phyloP scores from a whole-genome alignment of 2,888 invertebrate species.

The Diloba caeruleocephala region DNA sequence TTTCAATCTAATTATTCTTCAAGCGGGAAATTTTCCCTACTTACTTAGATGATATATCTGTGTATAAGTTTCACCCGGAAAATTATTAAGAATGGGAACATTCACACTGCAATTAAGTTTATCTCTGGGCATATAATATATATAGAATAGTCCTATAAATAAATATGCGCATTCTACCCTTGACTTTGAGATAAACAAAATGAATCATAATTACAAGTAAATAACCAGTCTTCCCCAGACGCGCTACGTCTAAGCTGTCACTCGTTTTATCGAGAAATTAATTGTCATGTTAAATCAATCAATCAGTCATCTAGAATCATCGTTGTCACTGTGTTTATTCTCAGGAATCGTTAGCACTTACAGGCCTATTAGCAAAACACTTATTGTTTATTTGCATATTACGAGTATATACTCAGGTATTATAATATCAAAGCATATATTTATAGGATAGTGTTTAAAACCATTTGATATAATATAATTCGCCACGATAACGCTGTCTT shows the following conservation, averaged over 20 bases:
- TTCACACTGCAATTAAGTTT: not conserved
- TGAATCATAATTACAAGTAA: conserved; percentile 46
- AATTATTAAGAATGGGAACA: no score
- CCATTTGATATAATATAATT: no score
- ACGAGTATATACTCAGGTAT: no score
- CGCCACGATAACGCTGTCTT: no score
- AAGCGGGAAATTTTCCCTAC: no score
- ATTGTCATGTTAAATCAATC: conserved; percentile 14
- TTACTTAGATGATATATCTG: no score
- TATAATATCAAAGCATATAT: no score
- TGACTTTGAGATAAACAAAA: conserved; percentile 52
- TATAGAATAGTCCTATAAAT: conserved; percentile 7
- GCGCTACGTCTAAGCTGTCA: conserved; percentile 7
- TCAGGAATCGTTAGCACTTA: conserved; percentile 6
- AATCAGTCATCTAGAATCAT: conserved; percentile 23
- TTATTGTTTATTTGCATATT: no score
- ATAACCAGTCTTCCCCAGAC: conserved; percentile 17
- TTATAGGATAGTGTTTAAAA: no score
- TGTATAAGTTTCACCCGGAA: no score
- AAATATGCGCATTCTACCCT: conserved; percentile 9
- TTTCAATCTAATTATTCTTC: no score
- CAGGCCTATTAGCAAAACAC: conserved; percentile 2
- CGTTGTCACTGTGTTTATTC: conserved; percentile 3
- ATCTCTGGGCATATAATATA: no score
- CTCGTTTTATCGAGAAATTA: conserved; percentile 34